Evolutionary conservation across 1,140 invertebrate genomes (phyloP), one percentile per base, ranked within the genome.

Genomic region (Triops cancriformis): DNA sequence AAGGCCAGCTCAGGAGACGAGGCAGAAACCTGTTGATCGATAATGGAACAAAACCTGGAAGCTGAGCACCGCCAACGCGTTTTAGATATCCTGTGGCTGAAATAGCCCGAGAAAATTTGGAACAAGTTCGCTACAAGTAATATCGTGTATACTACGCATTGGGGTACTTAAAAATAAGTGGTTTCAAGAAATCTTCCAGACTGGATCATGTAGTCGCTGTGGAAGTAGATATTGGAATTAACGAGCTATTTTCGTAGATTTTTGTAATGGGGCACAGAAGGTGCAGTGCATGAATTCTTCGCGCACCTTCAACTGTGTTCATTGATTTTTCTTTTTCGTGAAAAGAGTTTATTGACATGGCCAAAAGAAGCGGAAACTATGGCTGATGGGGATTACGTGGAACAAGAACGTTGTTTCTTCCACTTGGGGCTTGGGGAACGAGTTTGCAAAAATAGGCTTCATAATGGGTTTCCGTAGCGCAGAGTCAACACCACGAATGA

Each of bases 1-100:
- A 23, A 7, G 14, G n/a, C 18, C 5, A n/a, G 6, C 51, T 23
- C 14, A n/a, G 23, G 51, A 64, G 51, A 6, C 51, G 23, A 23
- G 51, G 51, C 51, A 18, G 51, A 64, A 64, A 64, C 51, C 51
- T 64, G 51, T 64, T 64, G 51, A 64, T 64, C 51, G 51, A 64
- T 64, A 18, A 23, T 23, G 23, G 51, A 23, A 18, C 51, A 18
- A 23, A 64, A 64, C 51, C 23, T 64, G n/a, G 51, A 64, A 64
- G 51, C 51, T 64, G 51, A n/a, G 23, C 51, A 23, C 23, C 51
- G 23, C 3, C 51, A 64, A 64, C 14, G 23, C 51, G 51, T 23
- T 37, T 37, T 37, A 37, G 31, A 37, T 37, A 2, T 2, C 31
- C 31, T 37, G 31, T 37, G 31, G 2, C 31, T 37, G 31, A 37